These are phyloP conservation scores for Garrulus glandarius DNA, from an alignment of 2,797 vertebrate genomes.

Conservation along the genomic window DNA sequence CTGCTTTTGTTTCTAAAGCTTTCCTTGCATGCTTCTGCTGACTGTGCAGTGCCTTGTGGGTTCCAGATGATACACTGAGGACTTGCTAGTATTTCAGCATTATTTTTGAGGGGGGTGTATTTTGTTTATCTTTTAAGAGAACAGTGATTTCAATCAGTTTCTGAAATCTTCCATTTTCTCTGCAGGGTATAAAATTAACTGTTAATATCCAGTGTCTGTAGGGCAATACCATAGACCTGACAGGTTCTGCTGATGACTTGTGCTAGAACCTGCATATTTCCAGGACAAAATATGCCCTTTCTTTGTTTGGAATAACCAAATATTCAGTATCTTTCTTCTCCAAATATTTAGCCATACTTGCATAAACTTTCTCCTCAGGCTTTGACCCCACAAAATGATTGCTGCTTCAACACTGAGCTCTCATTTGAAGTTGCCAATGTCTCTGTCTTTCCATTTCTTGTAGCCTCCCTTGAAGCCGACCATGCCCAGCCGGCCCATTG, in stretches of 20 bases:
- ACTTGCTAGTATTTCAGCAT: not conserved
- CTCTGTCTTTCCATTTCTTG: constrained; percentile 32
- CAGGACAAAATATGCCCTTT: not conserved
- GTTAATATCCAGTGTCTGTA: not conserved
- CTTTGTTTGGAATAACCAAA: not conserved
- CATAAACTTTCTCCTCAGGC: not conserved
- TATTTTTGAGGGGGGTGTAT: rapidly evolving
- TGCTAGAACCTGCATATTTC: not conserved
- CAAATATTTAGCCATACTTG: not conserved
- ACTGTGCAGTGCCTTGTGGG: not conserved
- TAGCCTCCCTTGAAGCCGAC: constrained; percentile 90
- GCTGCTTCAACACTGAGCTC: not conserved
- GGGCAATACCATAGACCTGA: not conserved
- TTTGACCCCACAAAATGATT: not conserved
- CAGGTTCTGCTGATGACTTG: not conserved
- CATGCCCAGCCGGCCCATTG: constrained; percentile 95
- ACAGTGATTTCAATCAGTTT: not conserved
- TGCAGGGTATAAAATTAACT: not conserved
- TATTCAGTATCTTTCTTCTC: not conserved
- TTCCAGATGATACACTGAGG: not conserved
- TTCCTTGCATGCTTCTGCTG: not conserved
- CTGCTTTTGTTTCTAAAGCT: not conserved
- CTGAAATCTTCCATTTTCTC: not conserved
- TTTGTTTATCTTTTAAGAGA: not conserved
- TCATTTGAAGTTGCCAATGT: not conserved